A percentile compares a stretch with the other conserved stretches of the same genome.
phyloP scores from a whole-genome alignment of 64 coral and sea anemone species.

The Montipora sp. region DNA sequence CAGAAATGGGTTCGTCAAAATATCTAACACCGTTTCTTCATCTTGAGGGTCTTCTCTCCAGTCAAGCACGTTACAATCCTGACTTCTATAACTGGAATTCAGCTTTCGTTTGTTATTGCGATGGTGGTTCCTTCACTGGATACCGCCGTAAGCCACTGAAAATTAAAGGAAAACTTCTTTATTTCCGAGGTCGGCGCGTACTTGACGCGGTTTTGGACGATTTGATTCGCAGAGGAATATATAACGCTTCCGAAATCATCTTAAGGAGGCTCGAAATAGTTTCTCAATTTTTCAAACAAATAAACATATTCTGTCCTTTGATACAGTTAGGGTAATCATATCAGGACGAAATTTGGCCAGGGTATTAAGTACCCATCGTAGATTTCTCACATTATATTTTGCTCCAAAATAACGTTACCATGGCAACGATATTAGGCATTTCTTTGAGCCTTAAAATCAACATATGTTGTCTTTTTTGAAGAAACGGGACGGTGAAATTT shows the following conservation, averaged over 20 bases:
- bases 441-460: too few relatives aligned
- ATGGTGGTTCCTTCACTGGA: constrained; percentile 56
- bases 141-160: constrained; percentile 3
- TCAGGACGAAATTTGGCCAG: too few relatives aligned
- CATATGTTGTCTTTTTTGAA: too few relatives aligned
- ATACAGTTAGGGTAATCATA: too few relatives aligned
- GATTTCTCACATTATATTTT: too few relatives aligned
- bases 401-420: too few relatives aligned
- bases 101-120: constrained; percentile 45
- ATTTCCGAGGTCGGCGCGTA: constrained; percentile 40
- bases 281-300: too few relatives aligned
- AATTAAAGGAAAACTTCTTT: constrained; percentile 22
- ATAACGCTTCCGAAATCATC: constrained; percentile 53
- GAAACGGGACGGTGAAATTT: too few relatives aligned
- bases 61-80: constrained; percentile 30
- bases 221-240: constrained; percentile 27
- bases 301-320: too few relatives aligned
- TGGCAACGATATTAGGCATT: too few relatives aligned
- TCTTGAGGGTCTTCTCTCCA: constrained; percentile 42
- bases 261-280: too few relatives aligned
- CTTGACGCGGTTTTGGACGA: constrained; percentile 36
- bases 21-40: constrained; percentile 1
- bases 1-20: constrained; percentile 34
- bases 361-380: too few relatives aligned
- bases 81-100: constrained; percentile 48